Base-by-base conservation (phyloP, 92 coral and sea anemone species). In the Micromussa lordhowensis region DNA sequence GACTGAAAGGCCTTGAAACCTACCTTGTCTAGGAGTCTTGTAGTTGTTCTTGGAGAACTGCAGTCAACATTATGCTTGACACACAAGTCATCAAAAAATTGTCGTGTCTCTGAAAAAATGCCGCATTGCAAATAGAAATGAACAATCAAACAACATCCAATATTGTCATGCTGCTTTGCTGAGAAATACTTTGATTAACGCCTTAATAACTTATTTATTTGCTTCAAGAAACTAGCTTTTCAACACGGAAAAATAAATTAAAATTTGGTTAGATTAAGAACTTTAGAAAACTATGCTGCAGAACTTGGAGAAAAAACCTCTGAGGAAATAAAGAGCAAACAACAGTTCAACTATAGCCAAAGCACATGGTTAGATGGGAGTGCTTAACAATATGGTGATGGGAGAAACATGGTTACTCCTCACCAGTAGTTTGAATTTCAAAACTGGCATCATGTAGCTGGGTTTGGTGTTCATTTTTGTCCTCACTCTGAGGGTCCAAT, bases 1-100 rank as follows among this genome's bases (percentile, higher is more conserved):
- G 4, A 69, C 32, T 30, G 19, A 21, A 34, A 53, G 48, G 7
- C 35, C 13, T 10, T 89, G n/a, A n/a, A 9, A 40, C 83, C 75
- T 81, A 97, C 99, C 91, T 97, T 97, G 77, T 97, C 99, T 66
- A 97, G 81, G 26, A 95, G 90, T 66, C 99, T 86, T 70, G 99
- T 94, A 24, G 96, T 91, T 29, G 99, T 97, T 76, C 98, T 87
- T 24, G 99, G 99, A 2, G 97, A 6, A 28, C 95, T 85, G 90
- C 99, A 97, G 5, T 97, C 99, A 13, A 97, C 96, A 79, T 94
- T 94, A 44, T 92, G 97, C 77, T 95, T 95, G 64, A 91, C 93
- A 92, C 99, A 97, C 81, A 97, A 78, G 68, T 95, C 95, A 84
- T 97, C 98, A 83, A 97, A 94, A 72, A 94, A 54, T 89, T 96